Evolutionary conservation across 2,888 invertebrate species (phyloP), one percentile per base, ranked within the genome.

Genomic region (Choreutis nemorana): DNA sequence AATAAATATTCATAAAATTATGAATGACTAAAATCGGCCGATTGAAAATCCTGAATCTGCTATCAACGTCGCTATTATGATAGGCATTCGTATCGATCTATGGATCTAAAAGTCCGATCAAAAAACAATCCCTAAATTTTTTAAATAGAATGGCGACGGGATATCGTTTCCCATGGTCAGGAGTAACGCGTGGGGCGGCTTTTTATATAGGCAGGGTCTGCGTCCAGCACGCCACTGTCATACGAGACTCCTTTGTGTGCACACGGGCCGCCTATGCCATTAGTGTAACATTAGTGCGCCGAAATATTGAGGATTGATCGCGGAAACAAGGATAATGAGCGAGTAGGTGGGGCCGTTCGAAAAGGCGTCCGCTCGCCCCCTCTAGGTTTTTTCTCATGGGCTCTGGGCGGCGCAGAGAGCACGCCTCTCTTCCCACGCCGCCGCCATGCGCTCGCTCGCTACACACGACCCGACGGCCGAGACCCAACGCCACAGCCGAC

Each of bases 291-390:
- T 5, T 12, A 12, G 13, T 53, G 62, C 62, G 67, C 58, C 68
- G 62, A 70, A 72, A 68, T 70, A 66, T 66, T 55, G 57, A 40
- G 55, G 58, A 59, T 61, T 66, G 61, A 67, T 70, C 67, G 67
- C 64, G 71, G 67, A 70, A 68, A 71, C 60, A 63, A 72, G 70
- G 66, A 70, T 73, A 72, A 73, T 72, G 60, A 70, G 57, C 53
- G 50, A 72, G 77, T 72, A 73, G 77, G 75, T 72, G 77, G 72
- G 64, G 73, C 62, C 59, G 51, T 45, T 36, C 37, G 40, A 43
- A 40, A 59, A 62, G 57, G 36, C 44, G 50, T 58, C 32, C 34
- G 45, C 55, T 55, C 31, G 72, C 73, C 72, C 75, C 75, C 75
- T 72, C 61, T 61, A 58, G 60, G 54, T 59, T 68, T 73, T 75